Conservation (phyloP, 1,140 invertebrate species). For the Hyposmocoma kahamanoa region DNA sequence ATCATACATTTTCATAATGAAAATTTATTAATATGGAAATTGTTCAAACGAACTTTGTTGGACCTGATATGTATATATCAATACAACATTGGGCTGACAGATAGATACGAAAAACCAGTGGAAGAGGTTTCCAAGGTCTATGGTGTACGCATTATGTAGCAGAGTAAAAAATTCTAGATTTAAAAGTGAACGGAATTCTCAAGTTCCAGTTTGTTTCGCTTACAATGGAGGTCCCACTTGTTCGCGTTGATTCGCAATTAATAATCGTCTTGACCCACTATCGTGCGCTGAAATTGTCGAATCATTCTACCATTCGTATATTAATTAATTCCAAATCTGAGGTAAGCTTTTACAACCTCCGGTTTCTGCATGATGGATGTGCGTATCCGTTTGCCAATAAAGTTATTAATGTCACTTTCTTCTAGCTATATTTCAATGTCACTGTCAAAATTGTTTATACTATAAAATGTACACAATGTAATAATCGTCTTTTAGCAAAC, state of each 20-base stretch:
- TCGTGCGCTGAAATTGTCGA: conserved; percentile 36
- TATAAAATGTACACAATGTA: too few species aligned
- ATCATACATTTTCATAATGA: too few species aligned
- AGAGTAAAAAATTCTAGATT: conserved; percentile 15
- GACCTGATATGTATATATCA: too few species aligned
- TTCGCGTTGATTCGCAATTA: conserved; percentile 57
- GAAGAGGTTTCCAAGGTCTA: too few species aligned
- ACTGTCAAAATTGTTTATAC: conserved; percentile 16
- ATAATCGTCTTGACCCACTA: conserved; percentile 58
- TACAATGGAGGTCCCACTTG: conserved; percentile 53
- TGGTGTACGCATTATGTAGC: too few species aligned
- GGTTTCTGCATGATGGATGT: conserved; percentile 28
- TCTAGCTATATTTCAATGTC: conserved; percentile 32
- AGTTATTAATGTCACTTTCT: conserved; percentile 40
- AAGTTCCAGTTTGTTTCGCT: conserved; percentile 50
- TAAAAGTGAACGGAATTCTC: conserved; percentile 58
- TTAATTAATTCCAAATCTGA: conserved; percentile 50
- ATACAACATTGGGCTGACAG: too few species aligned
- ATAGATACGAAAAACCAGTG: too few species aligned
- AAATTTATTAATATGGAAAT: too few species aligned
- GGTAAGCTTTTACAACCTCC: conserved; percentile 30
- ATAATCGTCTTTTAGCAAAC: too few species aligned
- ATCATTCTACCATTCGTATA: conserved; percentile 29
- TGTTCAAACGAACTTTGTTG: too few species aligned
- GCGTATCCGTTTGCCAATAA: conserved; percentile 26